A percentile compares a stretch with the other conserved stretches of the same genome.
These are phyloP conservation scores for Xiphorhynchus elegans DNA, from an alignment of 2,113 vertebrate genomes.

Conservation along the genomic window DNA sequence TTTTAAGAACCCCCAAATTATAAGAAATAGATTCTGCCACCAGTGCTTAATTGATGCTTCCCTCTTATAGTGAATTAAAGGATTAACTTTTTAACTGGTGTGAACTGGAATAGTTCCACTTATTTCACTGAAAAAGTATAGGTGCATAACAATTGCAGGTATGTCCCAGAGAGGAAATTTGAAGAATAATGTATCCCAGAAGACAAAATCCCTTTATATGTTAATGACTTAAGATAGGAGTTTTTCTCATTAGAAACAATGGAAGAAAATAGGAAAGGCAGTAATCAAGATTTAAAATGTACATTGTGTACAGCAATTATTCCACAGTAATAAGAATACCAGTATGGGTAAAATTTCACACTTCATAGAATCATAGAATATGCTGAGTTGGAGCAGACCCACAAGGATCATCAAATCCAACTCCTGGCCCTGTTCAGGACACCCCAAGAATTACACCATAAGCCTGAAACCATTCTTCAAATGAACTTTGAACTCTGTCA, in stretches of 20 bases:
- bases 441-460: not conserved
- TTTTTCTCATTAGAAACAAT: not conserved
- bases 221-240: not conserved
- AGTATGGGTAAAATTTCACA: not conserved
- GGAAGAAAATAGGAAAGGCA: not conserved
- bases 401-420: not conserved
- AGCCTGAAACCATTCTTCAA: not conserved
- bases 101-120: not conserved
- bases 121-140: not conserved
- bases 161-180: not conserved
- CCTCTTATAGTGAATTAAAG: not conserved
- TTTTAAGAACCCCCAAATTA: not conserved
- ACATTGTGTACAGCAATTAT: not conserved
- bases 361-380: not conserved
- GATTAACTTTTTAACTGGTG: not conserved
- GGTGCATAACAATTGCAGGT: not conserved
- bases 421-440: not conserved
- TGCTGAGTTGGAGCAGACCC: rapidly evolving
- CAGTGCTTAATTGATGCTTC: not conserved
- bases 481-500: not conserved
- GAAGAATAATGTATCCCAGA: not conserved
- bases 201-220: not conserved
- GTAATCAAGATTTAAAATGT: not conserved
- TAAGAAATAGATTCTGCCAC: not conserved
- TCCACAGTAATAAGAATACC: not conserved